Conservation (phyloP, 2,113 vertebrate genomes). For the Phalacrocorax carbo region DNA sequence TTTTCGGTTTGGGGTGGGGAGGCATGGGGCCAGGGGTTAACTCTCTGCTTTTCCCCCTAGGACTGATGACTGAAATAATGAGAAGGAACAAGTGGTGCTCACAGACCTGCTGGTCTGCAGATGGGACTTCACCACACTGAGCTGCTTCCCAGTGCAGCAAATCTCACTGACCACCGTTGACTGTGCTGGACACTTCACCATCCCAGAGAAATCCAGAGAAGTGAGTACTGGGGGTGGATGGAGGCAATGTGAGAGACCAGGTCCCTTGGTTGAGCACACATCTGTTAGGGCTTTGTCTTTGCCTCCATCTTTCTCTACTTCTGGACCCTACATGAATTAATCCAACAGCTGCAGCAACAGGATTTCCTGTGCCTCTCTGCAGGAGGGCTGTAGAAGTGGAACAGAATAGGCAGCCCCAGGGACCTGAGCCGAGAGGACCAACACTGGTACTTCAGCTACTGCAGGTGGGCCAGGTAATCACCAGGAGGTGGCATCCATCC, state of each 20-base stretch:
- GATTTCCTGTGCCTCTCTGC: not conserved
- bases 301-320: not conserved
- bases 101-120: constrained; percentile 80
- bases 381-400: not conserved
- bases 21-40: not conserved
- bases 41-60: constrained; percentile 30
- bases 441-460: not conserved
- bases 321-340: not conserved
- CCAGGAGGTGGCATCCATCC: not conserved
- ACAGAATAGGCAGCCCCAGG: not conserved
- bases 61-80: constrained; percentile 87
- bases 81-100: constrained; percentile 79
- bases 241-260: not conserved
- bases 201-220: constrained; percentile 75
- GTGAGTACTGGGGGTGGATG: constrained; percentile 67
- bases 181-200: constrained; percentile 72
- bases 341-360: not conserved
- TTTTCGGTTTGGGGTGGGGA: not conserved
- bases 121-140: constrained; percentile 82
- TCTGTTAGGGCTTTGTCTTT: not conserved
- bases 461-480: not conserved
- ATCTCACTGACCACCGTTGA: constrained; percentile 71
- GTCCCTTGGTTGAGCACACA: not conserved
- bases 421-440: not conserved
- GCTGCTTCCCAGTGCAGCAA: constrained; percentile 75